Percentiles rank a stretch among this genome's conserved stretches.
Conservation (phyloP, 2,113 vertebrate species). For the Python bivittatus region DNA sequence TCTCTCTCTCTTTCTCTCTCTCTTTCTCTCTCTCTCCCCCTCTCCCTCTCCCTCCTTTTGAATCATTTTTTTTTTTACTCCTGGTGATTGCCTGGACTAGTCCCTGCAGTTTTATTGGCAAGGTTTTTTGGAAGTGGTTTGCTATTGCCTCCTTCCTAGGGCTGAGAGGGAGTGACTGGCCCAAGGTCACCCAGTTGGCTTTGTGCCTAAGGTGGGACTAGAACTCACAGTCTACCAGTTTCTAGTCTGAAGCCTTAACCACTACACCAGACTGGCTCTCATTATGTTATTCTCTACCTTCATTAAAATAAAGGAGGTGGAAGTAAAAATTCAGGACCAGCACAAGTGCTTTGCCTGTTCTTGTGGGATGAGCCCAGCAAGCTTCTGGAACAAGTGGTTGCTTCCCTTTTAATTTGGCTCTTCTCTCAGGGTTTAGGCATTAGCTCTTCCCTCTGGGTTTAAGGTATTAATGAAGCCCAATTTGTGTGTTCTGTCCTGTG, state of each 20-base stretch:
- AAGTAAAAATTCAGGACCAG: background rate
- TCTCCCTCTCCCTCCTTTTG: too few species aligned
- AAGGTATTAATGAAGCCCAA: too few species aligned
- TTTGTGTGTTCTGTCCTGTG: too few species aligned
- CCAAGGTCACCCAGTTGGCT: background rate
- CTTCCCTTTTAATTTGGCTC: background rate
- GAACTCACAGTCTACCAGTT: background rate
- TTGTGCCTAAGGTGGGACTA: background rate
- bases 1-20: too few species aligned
- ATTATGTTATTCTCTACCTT: background rate
- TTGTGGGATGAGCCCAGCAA: background rate
- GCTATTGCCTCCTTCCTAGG: background rate
- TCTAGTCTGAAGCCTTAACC: background rate
- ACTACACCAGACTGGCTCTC: background rate
- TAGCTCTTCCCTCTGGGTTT: background rate
- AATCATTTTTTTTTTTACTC: too few species aligned
- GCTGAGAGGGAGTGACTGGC: background rate
- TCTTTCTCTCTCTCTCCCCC: too few species aligned
- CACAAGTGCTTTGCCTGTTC: background rate
- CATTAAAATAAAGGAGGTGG: background rate
- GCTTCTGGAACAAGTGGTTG: background rate
- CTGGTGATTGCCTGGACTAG: background rate
- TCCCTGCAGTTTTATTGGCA: background rate
- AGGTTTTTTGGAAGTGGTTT: background rate
- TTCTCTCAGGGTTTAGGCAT: too few species aligned